Evolutionary conservation across 35 echinoderm and acorn worm species (phyloP), one percentile per base, ranked within the genome.

Genomic region (Antedon bifida): DNA sequence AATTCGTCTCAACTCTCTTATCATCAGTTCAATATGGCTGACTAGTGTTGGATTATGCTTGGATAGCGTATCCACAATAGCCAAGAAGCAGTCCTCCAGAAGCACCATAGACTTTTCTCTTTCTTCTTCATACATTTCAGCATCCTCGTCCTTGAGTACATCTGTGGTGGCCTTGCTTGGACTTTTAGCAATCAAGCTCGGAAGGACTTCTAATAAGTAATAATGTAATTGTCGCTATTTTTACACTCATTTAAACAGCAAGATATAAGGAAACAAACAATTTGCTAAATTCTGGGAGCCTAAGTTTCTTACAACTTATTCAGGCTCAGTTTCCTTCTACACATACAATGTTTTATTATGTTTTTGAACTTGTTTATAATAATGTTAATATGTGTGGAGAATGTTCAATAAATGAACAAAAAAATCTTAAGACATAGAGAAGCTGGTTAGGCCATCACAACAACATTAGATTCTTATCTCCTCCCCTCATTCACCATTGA

Each of bases 1-100:
- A 9, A 96, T 96, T 34, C 93, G 84, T 21, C 93, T 79, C 79
- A 96, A 86, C 33, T 96, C 93, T 36, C 89, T 87, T 1, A 96
- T 90, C 82, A 96, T 82, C 13, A 92, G 75, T 77, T 89, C 86
- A 21, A 90, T 82, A 82, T 91, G 84, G 31, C 76, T 36, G 12
- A 96, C 93, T 74, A 96, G 84, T 12, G 75, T 89, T 0, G 87
- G 87, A 75, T 91, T 90, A 74, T 91, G 89, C 84, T 92, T 81
- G 32, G 86, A 82, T 75, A 96, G 79, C 17, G 86, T 90, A 33
- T 75, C 79, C 17, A 96, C 76, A 19, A 96, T 91, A 0, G 89
- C 84, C 73, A 82, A 81, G 64, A 96, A 74, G 74, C 86, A 91
- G 74, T 96, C 87, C 76, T 96, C 89, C 84, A 96, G 84, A 87